Base-by-base conservation (phyloP, 2,797 vertebrate species). In the Cynopterus sphinx region DNA sequence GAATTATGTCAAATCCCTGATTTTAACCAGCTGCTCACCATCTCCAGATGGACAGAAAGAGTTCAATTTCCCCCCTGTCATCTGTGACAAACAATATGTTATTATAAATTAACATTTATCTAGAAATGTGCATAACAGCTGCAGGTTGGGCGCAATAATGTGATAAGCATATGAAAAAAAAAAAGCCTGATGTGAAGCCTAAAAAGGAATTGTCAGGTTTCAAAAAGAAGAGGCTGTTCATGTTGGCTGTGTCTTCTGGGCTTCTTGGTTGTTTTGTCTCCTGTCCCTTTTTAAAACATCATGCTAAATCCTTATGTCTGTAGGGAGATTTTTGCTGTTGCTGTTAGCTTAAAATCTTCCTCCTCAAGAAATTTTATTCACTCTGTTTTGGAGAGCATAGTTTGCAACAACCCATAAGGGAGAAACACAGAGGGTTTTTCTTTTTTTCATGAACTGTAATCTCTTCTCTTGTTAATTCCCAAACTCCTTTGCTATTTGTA, bases 21-120 rank as follows among this genome's bases (percentile, higher is more conserved):
- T 93, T 94, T 90, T 71, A 63, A 68, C 91, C 94, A 97, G 97
- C 90, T 97, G 95, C 36, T 89, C n/a, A 5, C 53, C 81, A 53
- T 61, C 24, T 93, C 91, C 75, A 88, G 86, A 85, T 39, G 88
- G 86, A 78, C 71, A 41, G 77, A 59, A 68, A 65, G 67, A n/a
- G 22, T 79, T 94, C 93, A 78, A 21, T 65, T 70, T 87, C 46
- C 75, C 53, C 41, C 26, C 77, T 68, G 41, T 84, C 33, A 43
- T 53, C 55, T 53, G 43, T 90, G 92, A 84, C 63, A 88, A 96
- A 90, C 84, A 96, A 61, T 93, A 65, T 21, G 49, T 91, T 94
- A 73, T 78, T 86, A 74, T 65, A 88, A 92, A 89, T 92, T 86
- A 83, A 67, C 2, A 0, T 51, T 95, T 83, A 63, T 65, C 83